These are phyloP conservation scores for Ginglymostoma cirratum DNA, from an alignment of 2,113 vertebrate genomes.

Conservation along the genomic window DNA sequence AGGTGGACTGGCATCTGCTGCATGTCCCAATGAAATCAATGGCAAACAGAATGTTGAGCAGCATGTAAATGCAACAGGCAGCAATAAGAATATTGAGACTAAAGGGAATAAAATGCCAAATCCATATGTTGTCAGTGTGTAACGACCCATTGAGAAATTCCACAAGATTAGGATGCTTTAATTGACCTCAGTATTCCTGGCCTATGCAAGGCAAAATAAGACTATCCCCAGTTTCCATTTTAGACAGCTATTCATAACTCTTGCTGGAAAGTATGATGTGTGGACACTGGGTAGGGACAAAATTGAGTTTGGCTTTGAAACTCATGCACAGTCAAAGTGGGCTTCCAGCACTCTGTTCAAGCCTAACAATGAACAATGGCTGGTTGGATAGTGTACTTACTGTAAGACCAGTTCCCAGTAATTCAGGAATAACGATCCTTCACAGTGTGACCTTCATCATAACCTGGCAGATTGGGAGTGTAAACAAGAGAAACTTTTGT, in stretches of 20 bases:
- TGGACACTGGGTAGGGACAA: neutral
- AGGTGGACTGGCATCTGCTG: neutral
- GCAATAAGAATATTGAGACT: neutral
- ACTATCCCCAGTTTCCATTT: neutral
- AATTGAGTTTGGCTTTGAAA: constrained; percentile 48
- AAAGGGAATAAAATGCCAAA: neutral
- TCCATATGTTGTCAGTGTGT: neutral
- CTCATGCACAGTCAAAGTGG: constrained; percentile 38
- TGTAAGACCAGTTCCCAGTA: constrained; percentile 49
- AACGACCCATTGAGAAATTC: neutral
- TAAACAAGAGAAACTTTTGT: neutral
- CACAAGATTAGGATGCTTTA: neutral
- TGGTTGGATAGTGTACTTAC: constrained; percentile 43
- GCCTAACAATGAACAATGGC: constrained; percentile 47
- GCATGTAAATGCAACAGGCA: neutral
- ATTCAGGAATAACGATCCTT: neutral
- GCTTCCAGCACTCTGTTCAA: constrained; percentile 46
- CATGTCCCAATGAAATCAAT: neutral
- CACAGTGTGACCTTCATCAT: neutral
- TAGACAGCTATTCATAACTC: neutral
- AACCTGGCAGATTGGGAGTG: neutral
- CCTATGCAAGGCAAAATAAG: neutral
- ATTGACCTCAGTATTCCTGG: neutral
- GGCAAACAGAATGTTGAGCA: neutral
- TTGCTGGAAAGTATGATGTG: neutral